A percentile compares a stretch with the other conserved stretches of the same genome.
These are phyloP conservation scores for Miniopterus natalensis DNA, from an alignment of 2,113 vertebrate species.

Conservation along the genomic window DNA sequence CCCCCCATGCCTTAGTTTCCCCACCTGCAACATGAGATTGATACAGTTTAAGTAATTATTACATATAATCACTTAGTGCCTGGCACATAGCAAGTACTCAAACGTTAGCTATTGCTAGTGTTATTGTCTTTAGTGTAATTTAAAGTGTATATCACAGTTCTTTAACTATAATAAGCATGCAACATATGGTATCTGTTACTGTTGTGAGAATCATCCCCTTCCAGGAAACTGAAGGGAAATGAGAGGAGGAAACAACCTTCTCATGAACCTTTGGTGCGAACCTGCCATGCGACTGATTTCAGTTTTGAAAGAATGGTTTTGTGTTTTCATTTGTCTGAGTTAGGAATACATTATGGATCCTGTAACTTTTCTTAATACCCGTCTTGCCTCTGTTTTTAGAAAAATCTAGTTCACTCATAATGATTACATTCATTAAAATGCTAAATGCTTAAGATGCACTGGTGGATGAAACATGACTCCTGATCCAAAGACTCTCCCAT, in stretches of 20 bases:
- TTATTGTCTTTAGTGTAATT: not conserved
- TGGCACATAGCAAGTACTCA: not conserved
- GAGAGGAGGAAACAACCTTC: not conserved
- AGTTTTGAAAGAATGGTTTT: slow-evolving; percentile 31
- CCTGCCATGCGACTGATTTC: not conserved
- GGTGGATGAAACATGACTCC: slow-evolving; percentile 34
- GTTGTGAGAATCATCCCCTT: not conserved
- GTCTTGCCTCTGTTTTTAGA: slow-evolving; percentile 39
- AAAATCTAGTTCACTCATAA: slow-evolving; percentile 24
- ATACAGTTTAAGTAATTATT: not conserved
- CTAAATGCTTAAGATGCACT: slow-evolving; percentile 30
- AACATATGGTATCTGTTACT: not conserved
- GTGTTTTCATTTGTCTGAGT: not conserved
- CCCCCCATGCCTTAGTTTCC: not conserved
- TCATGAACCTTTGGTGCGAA: not conserved
- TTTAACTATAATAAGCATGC: slow-evolving; percentile 16
- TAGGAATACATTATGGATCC: not conserved
- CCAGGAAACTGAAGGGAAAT: not conserved
- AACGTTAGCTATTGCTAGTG: not conserved
- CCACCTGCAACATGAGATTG: not conserved
- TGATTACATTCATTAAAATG: slow-evolving; percentile 57
- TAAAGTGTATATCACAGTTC: not conserved
- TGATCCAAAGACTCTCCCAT: slow-evolving; percentile 52
- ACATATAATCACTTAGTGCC: not conserved
- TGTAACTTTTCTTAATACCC: slow-evolving; percentile 43